These are phyloP conservation scores for Botia almorhae DNA, from an alignment of 2,797 vertebrate genomes.

Conservation along the genomic window DNA sequence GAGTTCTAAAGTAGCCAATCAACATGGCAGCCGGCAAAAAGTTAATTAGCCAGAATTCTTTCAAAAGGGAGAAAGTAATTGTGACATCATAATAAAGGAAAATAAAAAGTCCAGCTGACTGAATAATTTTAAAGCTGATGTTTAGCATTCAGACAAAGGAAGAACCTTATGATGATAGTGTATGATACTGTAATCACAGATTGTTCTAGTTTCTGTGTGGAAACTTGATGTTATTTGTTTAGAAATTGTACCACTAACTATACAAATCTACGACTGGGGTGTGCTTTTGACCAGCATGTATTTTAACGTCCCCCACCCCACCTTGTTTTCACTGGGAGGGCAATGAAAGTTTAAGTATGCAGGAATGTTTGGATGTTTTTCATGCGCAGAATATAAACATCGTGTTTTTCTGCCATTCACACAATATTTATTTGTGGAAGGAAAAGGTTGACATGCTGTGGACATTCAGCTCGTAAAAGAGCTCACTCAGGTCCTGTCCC, in stretches of 20 bases:
- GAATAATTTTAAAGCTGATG: conserved; percentile 15
- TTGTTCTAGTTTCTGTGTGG: background rate
- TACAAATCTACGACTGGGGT: background rate
- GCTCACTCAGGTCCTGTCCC: conserved; percentile 47
- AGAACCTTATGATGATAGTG: background rate
- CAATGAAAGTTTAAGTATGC: conserved; percentile 47
- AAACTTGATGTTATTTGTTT: background rate
- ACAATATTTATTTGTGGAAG: conserved; percentile 57
- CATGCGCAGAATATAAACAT: conserved; percentile 30
- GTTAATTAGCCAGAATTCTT: conserved; percentile 49
- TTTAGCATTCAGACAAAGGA: background rate
- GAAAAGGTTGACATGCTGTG: conserved; percentile 56
- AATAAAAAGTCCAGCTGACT: conserved; percentile 30
- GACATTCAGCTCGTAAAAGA: conserved; percentile 52
- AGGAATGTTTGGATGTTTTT: conserved; percentile 36
- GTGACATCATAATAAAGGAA: conserved; percentile 44
- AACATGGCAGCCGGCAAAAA: conserved; percentile 36
- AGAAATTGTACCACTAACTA: background rate
- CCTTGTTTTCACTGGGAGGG: conserved; percentile 30
- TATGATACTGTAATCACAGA: background rate
- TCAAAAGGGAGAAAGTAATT: conserved; percentile 31
- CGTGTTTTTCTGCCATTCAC: conserved; percentile 19
- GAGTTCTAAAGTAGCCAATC: conserved; percentile 56
- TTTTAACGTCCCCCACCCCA: background rate
- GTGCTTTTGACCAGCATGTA: background rate